Evolutionary conservation across 2,113 vertebrate genomes (phyloP).

Genomic region (Accipiter virgatus): DNA sequence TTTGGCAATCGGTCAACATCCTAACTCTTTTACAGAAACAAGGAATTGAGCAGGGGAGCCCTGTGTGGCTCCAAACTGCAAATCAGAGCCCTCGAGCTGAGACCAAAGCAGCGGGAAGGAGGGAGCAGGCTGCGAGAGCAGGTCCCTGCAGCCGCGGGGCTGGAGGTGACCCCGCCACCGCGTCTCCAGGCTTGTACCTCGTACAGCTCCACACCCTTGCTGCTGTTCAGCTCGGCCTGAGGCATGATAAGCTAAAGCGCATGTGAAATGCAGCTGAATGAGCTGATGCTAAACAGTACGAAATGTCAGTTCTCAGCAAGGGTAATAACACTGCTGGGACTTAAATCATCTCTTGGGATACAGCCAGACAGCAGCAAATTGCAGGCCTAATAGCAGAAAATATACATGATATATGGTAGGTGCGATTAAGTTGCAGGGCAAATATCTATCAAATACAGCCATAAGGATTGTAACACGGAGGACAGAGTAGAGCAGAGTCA

Average conservation of each 20-base stretch:
- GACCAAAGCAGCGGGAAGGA: rapidly evolving
- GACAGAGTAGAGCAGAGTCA: background rate
- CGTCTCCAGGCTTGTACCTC: background rate
- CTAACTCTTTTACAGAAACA: background rate
- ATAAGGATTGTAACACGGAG: background rate
- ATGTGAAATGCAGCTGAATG: background rate
- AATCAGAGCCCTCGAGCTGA: background rate
- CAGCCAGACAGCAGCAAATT: slow-evolving; percentile 25
- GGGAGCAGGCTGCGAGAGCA: background rate
- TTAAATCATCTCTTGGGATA: background rate
- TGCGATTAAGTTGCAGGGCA: background rate
- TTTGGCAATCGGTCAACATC: background rate
- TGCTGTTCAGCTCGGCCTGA: background rate
- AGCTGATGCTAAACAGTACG: background rate
- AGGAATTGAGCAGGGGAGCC: background rate
- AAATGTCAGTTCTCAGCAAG: slow-evolving; percentile 2
- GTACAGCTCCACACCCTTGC: rapidly evolving
- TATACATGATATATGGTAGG: background rate
- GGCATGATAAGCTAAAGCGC: background rate
- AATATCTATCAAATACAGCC: background rate
- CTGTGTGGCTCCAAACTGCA: background rate
- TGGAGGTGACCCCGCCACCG: background rate
- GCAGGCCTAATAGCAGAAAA: background rate
- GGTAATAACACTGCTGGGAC: background rate
- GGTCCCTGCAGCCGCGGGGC: background rate